Conservation (phyloP, 1,140 invertebrate genomes). For the Brachionus paranguensis region DNA sequence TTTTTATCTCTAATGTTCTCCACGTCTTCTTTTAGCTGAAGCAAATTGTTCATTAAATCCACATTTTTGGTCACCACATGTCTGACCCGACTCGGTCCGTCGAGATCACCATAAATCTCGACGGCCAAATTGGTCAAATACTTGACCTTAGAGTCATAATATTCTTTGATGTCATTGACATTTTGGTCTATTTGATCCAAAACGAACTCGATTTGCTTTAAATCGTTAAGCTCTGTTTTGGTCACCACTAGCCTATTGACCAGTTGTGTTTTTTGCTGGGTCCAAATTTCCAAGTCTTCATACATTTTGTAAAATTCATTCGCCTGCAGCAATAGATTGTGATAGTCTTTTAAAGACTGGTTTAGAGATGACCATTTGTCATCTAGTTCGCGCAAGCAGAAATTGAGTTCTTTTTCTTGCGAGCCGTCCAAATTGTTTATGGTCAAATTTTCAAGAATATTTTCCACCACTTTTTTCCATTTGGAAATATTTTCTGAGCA, state of each 20-base stretch:
- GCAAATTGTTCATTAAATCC: slow-evolving; percentile 30
- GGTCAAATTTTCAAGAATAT: neutral
- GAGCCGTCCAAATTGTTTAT: neutral
- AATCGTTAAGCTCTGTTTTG: slow-evolving; percentile 62
- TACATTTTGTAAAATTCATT: slow-evolving; percentile 60
- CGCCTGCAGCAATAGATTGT: slow-evolving; percentile 59
- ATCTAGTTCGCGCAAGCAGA: slow-evolving; percentile 64
- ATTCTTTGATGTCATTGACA: slow-evolving; percentile 62
- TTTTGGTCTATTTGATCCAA: slow-evolving; percentile 65
- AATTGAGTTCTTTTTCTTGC: slow-evolving; percentile 44
- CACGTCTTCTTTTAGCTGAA: slow-evolving; percentile 33
- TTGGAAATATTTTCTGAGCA: slow-evolving; percentile 38
- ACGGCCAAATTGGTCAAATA: slow-evolving; percentile 64
- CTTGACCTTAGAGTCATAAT: slow-evolving; percentile 65
- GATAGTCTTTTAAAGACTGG: slow-evolving; percentile 64
- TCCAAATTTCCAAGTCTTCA: slow-evolving; percentile 68
- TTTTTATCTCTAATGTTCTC: neutral
- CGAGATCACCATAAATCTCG: slow-evolving; percentile 61
- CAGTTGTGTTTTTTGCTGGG: slow-evolving; percentile 66
- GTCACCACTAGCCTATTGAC: slow-evolving; percentile 65
- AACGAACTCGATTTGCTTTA: slow-evolving; percentile 61
- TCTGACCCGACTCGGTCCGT: neutral
- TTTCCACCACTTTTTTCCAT: slow-evolving; percentile 28
- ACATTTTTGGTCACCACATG: slow-evolving; percentile 35
- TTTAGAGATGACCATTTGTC: slow-evolving; percentile 69